Percentiles rank a stretch among this genome's conserved stretches.
Conservation (phyloP, 1,140 invertebrate species). For the Sarcophaga peregrina region DNA sequence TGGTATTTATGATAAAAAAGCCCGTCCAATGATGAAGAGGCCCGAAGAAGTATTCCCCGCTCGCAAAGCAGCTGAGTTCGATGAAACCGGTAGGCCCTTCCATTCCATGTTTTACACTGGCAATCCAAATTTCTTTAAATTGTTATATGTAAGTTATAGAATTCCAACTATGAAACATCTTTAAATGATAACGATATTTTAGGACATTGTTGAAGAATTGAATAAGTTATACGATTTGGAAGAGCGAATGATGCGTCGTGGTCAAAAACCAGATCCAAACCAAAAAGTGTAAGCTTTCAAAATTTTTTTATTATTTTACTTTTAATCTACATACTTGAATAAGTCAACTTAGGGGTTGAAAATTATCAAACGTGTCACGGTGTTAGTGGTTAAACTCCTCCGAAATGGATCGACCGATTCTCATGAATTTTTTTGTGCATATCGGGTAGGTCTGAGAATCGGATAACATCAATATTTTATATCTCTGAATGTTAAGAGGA, state of each 20-base stretch:
- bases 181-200: conserved; percentile 29
- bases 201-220: conserved; percentile 75
- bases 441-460: too few species aligned
- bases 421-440: too few species aligned
- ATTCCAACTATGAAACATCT: neutral
- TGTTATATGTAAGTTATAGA: conserved; percentile 78
- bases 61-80: conserved; percentile 90
- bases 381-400: too few species aligned
- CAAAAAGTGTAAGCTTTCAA: conserved; percentile 70
- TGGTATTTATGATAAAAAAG: conserved; percentile 83
- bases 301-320: too few species aligned
- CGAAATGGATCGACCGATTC: too few species aligned
- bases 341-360: neutral
- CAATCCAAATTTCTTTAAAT: conserved; percentile 83
- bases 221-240: conserved; percentile 76
- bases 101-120: conserved; percentile 92
- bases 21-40: conserved; percentile 87
- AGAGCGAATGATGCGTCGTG: conserved; percentile 74
- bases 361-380: too few species aligned
- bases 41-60: conserved; percentile 88
- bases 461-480: too few species aligned
- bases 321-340: neutral
- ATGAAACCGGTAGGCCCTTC: conserved; percentile 85
- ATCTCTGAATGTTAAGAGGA: too few species aligned
- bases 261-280: conserved; percentile 71